Evolutionary conservation across 2,797 vertebrate species (phyloP), one percentile per base, ranked within the genome.

Genomic region (Stomatorhinus walkeri): DNA sequence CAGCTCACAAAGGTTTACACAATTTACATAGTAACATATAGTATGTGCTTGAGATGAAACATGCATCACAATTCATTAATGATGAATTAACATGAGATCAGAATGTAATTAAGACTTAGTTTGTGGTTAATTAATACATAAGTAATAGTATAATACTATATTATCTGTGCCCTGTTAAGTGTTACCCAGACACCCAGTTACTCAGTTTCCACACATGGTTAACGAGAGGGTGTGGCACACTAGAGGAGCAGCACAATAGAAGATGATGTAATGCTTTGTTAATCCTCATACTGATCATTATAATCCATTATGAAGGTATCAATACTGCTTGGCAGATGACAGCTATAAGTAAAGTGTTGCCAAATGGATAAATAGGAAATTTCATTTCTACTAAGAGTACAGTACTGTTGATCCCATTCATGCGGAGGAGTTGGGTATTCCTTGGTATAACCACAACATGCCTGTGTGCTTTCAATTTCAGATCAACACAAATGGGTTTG

Each of bases 401-500:
- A 7, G 36, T 6, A 3, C 72, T 43, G 36, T 43, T 79, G 72
- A 43, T 2, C 72, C n/a, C 36, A 32, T 36, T 72, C 4, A 36
- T n/a, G 72, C 43, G 9, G 16, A 6, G 72, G 72, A 43, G 72
- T 43, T 43, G 72, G 72, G 43, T 79, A 36, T 79, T n/a, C 16
- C 32, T 79, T n/a, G 72, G 36, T 43, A 79, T 79, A n/a, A 43
- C 16, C 36, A 36, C 22, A 49, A 32, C 49, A 28, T 19, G 24
- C 9, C 72, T 36, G 72, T 12, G 9, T 28, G 56, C 59, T 68
- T 10, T 51, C 52, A 14, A 81, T 90, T 59, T 85, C 93, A 97
- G 98, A 92, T 99, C 72, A 93, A 94, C 90, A 98, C 97, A 2
- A 98, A 98, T 59, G 98, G 98, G 4, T 96, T 98, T 87, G 95